Percentiles rank a stretch among this genome's conserved stretches.
phyloP scores from a whole-genome alignment of 92 coral and sea anemone genomes.

The Parazoanthus darwini region DNA sequence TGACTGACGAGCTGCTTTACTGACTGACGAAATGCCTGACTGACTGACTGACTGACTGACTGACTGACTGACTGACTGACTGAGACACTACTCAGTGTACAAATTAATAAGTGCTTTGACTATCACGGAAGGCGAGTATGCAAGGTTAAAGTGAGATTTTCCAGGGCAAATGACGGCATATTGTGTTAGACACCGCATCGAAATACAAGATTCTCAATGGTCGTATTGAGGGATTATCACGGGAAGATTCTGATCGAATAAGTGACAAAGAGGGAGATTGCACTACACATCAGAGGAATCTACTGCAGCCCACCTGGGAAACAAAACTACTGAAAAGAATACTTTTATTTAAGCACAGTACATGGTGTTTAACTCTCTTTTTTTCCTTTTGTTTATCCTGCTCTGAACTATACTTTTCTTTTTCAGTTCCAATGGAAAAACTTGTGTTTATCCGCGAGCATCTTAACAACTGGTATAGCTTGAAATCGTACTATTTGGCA shows the following conservation, averaged over 20 bases:
- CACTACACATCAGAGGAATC: too few relatives aligned
- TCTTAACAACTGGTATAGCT: constrained; percentile 98
- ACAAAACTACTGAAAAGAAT: not conserved
- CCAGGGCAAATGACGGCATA: too few relatives aligned
- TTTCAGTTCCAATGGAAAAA: constrained; percentile 95
- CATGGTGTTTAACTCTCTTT: too few relatives aligned
- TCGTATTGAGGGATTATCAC: too few relatives aligned
- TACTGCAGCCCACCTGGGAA: not conserved
- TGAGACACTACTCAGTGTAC: too few relatives aligned
- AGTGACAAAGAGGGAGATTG: too few relatives aligned
- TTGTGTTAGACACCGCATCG: too few relatives aligned
- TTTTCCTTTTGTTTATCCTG: not conserved
- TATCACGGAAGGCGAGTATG: too few relatives aligned
- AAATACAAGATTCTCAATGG: too few relatives aligned
- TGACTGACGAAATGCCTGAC: not conserved
- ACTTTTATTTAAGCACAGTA: not conserved
- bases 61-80: not conserved
- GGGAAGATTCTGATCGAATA: too few relatives aligned
- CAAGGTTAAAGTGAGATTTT: too few relatives aligned
- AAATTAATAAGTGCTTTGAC: too few relatives aligned
- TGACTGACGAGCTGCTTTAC: not conserved
- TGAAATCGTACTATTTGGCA: constrained; percentile 94
- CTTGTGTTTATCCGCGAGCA: constrained; percentile 97
- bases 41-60: not conserved
- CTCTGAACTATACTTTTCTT: not conserved